These are phyloP conservation scores for Parthenolecanium corni DNA, from an alignment of 2,888 invertebrate genomes.

Conservation along the genomic window DNA sequence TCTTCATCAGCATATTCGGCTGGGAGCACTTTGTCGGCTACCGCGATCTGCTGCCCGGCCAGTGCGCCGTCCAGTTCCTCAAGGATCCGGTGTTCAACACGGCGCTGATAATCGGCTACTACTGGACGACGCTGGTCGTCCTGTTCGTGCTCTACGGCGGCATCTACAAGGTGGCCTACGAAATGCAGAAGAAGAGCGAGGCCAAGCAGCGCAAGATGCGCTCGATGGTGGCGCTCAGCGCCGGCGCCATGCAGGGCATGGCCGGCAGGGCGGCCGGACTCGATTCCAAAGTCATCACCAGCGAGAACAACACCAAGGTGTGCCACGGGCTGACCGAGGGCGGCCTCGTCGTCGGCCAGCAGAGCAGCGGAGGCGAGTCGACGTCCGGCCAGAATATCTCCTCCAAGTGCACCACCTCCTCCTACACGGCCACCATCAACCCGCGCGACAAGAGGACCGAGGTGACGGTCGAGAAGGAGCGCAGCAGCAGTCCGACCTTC, in stretches of 20 bases:
- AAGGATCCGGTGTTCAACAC: conserved; percentile 96
- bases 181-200: conserved; percentile 94
- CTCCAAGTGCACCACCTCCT: conserved; percentile 45
- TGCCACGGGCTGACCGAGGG: conserved; percentile 28
- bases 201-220: conserved; percentile 93
- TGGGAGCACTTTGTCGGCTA: conserved; percentile 97
- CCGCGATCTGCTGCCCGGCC: conserved; percentile 70
- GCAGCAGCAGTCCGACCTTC: conserved; percentile 86
- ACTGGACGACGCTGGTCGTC: conserved; percentile 93
- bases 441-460: conserved; percentile 36
- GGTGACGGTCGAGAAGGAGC: conserved; percentile 41
- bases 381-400: conserved; percentile 38
- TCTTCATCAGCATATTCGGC: conserved; percentile 96
- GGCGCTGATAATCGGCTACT: conserved; percentile 89
- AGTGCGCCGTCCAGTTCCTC: conserved; percentile 93
- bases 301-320: conserved; percentile 32
- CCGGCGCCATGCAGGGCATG: conserved; percentile 83
- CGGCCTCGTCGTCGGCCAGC: conserved; percentile 32
- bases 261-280: conserved; percentile 78
- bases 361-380: conserved; percentile 35
- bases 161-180: conserved; percentile 93
- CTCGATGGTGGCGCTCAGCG: conserved; percentile 81
- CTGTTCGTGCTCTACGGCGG: conserved; percentile 92
- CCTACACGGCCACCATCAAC: conserved; percentile 37
- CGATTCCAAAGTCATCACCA: conserved; percentile 41